Percentiles rank a stretch among this genome's conserved stretches.
Evolutionary conservation across 2,113 vertebrate genomes (phyloP).

Genomic region (Vidua macroura): DNA sequence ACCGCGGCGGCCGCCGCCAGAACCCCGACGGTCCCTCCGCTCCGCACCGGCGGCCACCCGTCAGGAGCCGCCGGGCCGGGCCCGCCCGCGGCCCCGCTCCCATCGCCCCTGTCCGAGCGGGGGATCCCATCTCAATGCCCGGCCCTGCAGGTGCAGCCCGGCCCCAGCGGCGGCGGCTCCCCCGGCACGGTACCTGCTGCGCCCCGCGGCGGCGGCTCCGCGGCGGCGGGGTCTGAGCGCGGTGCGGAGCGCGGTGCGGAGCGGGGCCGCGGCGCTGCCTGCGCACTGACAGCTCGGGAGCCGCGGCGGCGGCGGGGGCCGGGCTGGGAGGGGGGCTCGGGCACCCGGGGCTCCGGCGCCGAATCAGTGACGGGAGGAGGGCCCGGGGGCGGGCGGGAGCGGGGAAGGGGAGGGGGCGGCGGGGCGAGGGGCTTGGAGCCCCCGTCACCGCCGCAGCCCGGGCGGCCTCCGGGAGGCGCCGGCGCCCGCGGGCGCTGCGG

Average conservation of each 20-base stretch:
- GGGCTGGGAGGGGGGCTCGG: too few relatives aligned
- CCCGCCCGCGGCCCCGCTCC: neutral
- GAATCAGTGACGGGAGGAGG: too few relatives aligned
- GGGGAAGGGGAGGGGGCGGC: too few relatives aligned
- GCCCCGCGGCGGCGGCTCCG: neutral
- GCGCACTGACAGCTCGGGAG: too few relatives aligned
- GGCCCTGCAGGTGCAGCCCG: neutral
- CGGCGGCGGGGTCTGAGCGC: neutral
- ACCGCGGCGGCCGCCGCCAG: neutral
- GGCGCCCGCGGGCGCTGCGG: neutral
- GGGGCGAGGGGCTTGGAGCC: too few relatives aligned
- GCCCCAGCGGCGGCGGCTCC: neutral
- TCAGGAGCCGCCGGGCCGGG: neutral
- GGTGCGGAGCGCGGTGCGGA: neutral
- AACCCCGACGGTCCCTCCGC: neutral
- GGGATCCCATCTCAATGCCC: neutral
- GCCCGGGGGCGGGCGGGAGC: too few relatives aligned
- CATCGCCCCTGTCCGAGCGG: neutral
- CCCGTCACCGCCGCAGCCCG: neutral
- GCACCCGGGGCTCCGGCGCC: too few relatives aligned
- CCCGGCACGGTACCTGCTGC: conserved; percentile 29
- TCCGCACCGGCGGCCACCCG: neutral
- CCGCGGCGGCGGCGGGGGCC: too few relatives aligned
- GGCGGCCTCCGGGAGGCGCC: neutral
- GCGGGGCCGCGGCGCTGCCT: too few relatives aligned